A percentile compares a stretch with the other conserved stretches of the same genome.
These are phyloP conservation scores for Xenus cinereus DNA, from an alignment of 2,113 vertebrate species.

Conservation along the genomic window DNA sequence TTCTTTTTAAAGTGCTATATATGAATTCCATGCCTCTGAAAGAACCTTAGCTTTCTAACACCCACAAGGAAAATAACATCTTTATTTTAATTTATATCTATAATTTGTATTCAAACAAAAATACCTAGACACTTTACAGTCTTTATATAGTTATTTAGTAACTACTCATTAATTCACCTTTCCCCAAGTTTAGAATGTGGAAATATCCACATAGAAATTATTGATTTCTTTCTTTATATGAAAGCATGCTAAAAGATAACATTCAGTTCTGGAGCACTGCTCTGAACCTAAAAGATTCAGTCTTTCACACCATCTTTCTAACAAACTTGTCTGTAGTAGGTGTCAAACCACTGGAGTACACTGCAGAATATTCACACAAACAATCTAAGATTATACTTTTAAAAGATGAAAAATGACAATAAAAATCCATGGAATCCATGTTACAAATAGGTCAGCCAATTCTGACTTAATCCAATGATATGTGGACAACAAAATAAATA, in stretches of 20 bases:
- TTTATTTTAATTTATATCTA: background rate
- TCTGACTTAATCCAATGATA: background rate
- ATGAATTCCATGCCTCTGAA: background rate
- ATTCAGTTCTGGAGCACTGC: background rate
- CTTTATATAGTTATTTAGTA: slow-evolving; percentile 14
- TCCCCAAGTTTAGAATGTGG: background rate
- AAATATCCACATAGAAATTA: slow-evolving; percentile 50
- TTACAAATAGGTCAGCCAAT: background rate
- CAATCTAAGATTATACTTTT: background rate
- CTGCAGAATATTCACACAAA: background rate
- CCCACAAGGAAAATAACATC: background rate
- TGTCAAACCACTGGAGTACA: background rate
- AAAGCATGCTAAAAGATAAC: slow-evolving; percentile 34
- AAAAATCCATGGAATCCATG: background rate
- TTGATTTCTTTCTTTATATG: slow-evolving; percentile 12
- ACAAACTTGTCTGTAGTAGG: background rate
- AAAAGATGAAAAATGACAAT: background rate
- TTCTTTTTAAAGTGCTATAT: background rate
- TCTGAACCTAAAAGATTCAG: slow-evolving; percentile 22
- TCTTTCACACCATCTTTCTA: background rate
- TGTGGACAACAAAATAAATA: slow-evolving; percentile 27
- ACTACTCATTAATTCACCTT: background rate
- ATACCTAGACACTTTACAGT: background rate
- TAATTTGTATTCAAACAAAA: slow-evolving; percentile 15
- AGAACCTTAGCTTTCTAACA: background rate